phyloP scores from a whole-genome alignment of 1,140 invertebrate genomes.

The Pantala flavescens region DNA sequence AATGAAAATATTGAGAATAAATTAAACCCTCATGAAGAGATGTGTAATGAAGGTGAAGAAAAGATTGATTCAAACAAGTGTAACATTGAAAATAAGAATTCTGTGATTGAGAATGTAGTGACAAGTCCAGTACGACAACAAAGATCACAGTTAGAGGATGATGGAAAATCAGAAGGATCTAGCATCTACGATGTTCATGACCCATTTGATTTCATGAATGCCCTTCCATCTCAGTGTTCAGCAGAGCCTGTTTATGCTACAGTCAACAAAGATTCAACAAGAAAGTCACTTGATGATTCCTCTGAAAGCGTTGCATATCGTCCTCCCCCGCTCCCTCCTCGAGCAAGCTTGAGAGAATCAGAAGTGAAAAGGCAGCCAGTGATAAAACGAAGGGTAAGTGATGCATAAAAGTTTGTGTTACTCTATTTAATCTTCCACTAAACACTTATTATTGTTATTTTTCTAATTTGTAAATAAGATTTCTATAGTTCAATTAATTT shows the following conservation, averaged over 20 bases:
- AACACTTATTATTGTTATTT: too few species aligned
- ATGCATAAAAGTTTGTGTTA: too few species aligned
- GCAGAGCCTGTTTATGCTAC: constrained; percentile 67
- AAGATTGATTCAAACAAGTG: too few species aligned
- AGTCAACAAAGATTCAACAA: constrained; percentile 48
- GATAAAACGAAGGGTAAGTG: constrained; percentile 34
- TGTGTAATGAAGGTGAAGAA: too few species aligned
- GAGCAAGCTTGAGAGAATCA: not conserved
- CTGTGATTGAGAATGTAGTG: too few species aligned
- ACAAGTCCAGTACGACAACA: not conserved
- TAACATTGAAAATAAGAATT: too few species aligned
- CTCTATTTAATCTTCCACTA: too few species aligned
- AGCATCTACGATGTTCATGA: constrained; percentile 76
- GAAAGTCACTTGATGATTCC: constrained; percentile 21
- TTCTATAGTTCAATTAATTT: too few species aligned
- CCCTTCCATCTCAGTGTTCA: constrained; percentile 36
- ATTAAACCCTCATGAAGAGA: too few species aligned
- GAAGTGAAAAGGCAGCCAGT: not conserved
- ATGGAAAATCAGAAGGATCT: constrained; percentile 44
- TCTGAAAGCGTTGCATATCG: not conserved
- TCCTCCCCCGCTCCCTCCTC: constrained; percentile 45
- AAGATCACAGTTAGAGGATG: constrained; percentile 24
- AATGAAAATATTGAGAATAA: not conserved
- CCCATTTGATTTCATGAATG: constrained; percentile 73
- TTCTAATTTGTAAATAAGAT: too few species aligned